Conservation (phyloP, 2,888 invertebrate species). For the Molorchus minor region DNA sequence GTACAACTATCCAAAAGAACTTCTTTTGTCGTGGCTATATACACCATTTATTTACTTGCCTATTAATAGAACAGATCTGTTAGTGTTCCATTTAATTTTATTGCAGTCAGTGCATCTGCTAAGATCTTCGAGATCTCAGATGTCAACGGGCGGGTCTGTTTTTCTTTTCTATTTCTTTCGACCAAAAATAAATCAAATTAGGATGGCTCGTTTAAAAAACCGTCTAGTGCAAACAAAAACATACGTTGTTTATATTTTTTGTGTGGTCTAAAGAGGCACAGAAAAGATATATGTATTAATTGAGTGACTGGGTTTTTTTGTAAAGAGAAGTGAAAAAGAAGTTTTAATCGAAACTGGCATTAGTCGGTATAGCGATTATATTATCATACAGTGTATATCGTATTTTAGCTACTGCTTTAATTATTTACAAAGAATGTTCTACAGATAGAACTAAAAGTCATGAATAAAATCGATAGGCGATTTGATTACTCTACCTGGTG, state of each 20-base stretch:
- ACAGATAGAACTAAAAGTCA: too few relatives aligned
- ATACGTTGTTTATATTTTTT: conserved; percentile 2
- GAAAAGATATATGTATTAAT: neutral
- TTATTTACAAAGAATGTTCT: too few relatives aligned
- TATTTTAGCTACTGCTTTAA: too few relatives aligned
- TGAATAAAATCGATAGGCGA: too few relatives aligned
- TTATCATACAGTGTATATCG: too few relatives aligned
- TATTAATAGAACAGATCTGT: conserved; percentile 17
- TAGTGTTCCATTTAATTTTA: conserved; percentile 23
- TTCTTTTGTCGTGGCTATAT: neutral
- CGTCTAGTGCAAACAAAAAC: conserved; percentile 10
- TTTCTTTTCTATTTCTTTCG: conserved; percentile 1
- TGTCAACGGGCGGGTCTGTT: conserved; percentile 7
- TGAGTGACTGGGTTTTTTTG: too few relatives aligned
- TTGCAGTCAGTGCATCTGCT: conserved; percentile 20
- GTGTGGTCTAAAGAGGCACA: neutral
- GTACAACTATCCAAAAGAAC: too few relatives aligned
- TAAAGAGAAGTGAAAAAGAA: too few relatives aligned
- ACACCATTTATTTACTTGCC: conserved; percentile 2
- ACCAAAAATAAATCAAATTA: conserved; percentile 19
- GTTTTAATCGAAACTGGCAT: too few relatives aligned
- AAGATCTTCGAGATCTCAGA: conserved; percentile 7
- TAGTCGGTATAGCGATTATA: too few relatives aligned
- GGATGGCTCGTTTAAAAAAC: conserved; percentile 6
- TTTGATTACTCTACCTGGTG: too few relatives aligned